phyloP scores from a whole-genome alignment of 2,113 vertebrate species.

The Galbula dea region DNA sequence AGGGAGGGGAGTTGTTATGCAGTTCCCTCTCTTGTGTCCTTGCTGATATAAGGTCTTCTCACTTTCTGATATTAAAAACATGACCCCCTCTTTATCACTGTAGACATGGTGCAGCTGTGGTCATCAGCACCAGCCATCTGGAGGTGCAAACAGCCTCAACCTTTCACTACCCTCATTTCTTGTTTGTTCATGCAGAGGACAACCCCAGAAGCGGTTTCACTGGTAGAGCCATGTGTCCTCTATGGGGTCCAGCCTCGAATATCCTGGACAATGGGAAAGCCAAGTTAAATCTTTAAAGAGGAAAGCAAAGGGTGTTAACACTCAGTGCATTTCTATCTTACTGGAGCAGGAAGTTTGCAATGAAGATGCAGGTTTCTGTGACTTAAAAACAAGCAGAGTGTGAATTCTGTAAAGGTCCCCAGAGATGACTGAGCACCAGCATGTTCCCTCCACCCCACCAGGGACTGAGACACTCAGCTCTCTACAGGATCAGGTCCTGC shows the following conservation, averaged over 20 bases:
- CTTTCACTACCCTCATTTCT: neutral
- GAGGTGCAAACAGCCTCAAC: neutral
- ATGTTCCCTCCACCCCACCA: neutral
- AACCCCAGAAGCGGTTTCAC: neutral
- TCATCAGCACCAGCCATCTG: neutral
- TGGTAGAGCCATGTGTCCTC: neutral
- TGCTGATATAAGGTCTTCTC: conserved; percentile 48
- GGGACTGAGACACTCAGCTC: neutral
- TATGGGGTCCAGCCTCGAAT: neutral
- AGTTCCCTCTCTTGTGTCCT: conserved; percentile 45
- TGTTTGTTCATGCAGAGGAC: neutral
- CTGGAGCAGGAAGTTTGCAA: neutral
- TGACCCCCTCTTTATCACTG: conserved; percentile 42
- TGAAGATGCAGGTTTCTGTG: neutral
- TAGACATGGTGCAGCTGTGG: conserved; percentile 68
- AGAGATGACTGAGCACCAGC: neutral
- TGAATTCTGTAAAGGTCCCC: neutral
- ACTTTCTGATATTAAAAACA: conserved; percentile 41
- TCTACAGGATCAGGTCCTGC: neutral
- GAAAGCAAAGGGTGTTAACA: neutral
- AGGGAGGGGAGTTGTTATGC: conserved; percentile 44
- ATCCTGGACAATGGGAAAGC: neutral
- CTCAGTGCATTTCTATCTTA: neutral
- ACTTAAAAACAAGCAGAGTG: neutral
- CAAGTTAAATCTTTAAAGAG: neutral